Base-by-base conservation (phyloP, 2,113 vertebrate genomes). In the Aldabrachelys gigantea region DNA sequence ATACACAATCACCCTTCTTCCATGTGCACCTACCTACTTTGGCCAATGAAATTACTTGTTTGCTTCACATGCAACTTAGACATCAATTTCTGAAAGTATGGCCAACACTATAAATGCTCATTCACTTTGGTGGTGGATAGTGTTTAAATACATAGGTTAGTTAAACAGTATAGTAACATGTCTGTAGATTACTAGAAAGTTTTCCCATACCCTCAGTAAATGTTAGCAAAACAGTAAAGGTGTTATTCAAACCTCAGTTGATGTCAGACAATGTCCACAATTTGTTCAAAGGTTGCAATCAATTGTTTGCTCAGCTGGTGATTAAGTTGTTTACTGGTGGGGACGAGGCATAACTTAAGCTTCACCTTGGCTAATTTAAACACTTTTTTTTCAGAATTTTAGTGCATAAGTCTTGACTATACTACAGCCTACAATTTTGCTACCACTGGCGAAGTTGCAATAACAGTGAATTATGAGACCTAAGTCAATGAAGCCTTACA, bases 181-280 rank as follows among this genome's bases (percentile, higher is more conserved):
- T 13, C 25, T 27, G 29, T 10, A 87, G 8, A 8, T 0, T 19
- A 0, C 4, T 62, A 41, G 29, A 4, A 9, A 2, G 0, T 0
- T 38, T 85, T 27, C 1, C 5, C 2, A 1, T 12, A 52, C 8
- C n/a, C 47, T 56, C 83, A 87, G 24, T 4, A 44, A 75, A 52
- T 0, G 6, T 53, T 88, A 84, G 5, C 21, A 35, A 31, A 65
- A 5, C 8, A 50, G 25, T 57, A 29, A 84, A 50, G 44, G 9
- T 9, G 4, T 88, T 65, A 31, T 6, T 2, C 2, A 3, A 10
- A 72, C 16, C 17, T 41, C 29, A 27, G 35, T 1, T 3, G 44
- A 8, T 79, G 41, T 47, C 52, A 49, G 69, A n/a, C n/a, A 59
- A 3, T 1, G 1, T 10, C 49, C 19, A 25, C 35, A 84, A 5